Evolutionary conservation across 2,113 vertebrate species (phyloP).

Genomic region (Thamnaconus septentrionalis): DNA sequence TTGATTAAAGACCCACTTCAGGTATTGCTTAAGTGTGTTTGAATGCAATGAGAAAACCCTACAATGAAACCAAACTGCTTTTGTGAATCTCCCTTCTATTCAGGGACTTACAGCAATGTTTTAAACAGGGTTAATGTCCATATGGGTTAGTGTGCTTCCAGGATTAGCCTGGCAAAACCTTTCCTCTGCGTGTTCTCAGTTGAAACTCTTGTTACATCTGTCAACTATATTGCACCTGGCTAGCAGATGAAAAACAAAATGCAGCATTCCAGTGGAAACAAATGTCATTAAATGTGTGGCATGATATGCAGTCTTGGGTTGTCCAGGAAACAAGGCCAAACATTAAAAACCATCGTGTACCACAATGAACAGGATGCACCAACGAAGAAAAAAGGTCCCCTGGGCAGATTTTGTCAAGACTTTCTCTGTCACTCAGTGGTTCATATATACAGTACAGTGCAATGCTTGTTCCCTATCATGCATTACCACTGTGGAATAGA

Average conservation of each 20-base stretch:
- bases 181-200: no score
- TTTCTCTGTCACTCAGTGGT: constrained; percentile 46
- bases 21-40: constrained; percentile 75
- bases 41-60: constrained; percentile 8
- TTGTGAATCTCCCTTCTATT: no score
- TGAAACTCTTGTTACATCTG: not conserved
- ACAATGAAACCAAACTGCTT: no score
- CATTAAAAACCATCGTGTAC: constrained; percentile 61
- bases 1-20: constrained; percentile 96
- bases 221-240: no score
- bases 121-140: no score
- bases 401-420: constrained; percentile 40
- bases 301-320: constrained; percentile 50
- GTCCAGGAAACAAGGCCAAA: constrained; percentile 66
- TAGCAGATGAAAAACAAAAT: not conserved
- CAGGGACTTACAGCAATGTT: no score
- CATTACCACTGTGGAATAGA: no score
- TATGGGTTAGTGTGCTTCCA: no score
- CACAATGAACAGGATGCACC: constrained; percentile 66
- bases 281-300: constrained; percentile 43
- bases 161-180: no score
- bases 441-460: constrained; percentile 45
- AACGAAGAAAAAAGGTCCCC: constrained; percentile 56
- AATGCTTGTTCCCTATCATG: constrained; percentile 18
- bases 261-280: constrained; percentile 17